Base-by-base conservation (phyloP, 1,140 invertebrate genomes). In the Euura saliciscinereae region DNA sequence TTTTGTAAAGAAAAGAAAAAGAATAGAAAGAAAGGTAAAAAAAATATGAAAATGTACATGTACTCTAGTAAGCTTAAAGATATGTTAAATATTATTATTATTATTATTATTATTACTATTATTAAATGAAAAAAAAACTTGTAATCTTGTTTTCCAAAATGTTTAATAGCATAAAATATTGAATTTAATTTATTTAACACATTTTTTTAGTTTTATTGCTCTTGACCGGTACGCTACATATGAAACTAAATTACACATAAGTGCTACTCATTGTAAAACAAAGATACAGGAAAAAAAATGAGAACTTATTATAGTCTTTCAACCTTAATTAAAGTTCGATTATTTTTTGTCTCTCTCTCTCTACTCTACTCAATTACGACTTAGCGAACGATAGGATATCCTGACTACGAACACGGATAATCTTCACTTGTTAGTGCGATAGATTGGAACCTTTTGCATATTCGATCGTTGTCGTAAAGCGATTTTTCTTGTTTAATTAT, bases 51-150 rank as follows among this genome's bases (percentile, higher is more conserved):
- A 79, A 81, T 85, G 79, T 83, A 85, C 75, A 84, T 81, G 66
- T 67, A 80, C 76, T 28, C 28, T 81, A 82, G 80, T 79, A 85
- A 84, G 80, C 83, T 83, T 85, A 82, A 79, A 81, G 10, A 59
- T 84, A 86, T 84, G 82, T 84, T 86, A 78, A 82, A 78, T 83
- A 83, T 84, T 83, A 82, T 80, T 82, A 84, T 76, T 83, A 82
- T 78, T 83, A 82, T 78, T 78, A 79, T 76, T 74, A 78, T 84
- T 83, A 82, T 80, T 82, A 84, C 75, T 83, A 82, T 78, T 28
- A 28, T 28, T 78, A 79, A 78, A 71, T 78, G 51, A 72, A 75
- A 78, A 83, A 77, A 79, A 80, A 81, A 81, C 72, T 72, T 84
- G 83, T 84, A 84, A 79, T 83, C 80, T 85, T 83, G 83, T 85